Conservation (phyloP, 2,888 invertebrate genomes). For the Gisinianus flammeolus region DNA sequence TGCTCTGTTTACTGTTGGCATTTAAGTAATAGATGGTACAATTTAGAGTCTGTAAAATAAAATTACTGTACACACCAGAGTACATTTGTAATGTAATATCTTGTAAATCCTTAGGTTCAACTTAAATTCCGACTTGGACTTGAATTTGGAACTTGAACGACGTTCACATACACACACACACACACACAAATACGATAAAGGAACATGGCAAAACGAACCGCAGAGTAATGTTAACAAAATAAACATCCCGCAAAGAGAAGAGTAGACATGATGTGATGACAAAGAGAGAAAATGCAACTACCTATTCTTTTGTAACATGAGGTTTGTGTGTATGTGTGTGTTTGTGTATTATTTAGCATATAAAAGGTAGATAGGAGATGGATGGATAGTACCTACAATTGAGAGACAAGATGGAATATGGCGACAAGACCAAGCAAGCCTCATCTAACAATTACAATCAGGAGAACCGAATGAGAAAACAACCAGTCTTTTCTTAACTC, state of each 20-base stretch:
- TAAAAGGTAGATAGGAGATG: not conserved
- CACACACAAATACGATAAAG: too few relatives aligned
- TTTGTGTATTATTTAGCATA: not conserved
- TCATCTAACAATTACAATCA: slow-evolving; percentile 22
- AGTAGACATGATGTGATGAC: slow-evolving; percentile 9
- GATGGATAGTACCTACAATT: not conserved
- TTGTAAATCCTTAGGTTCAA: too few relatives aligned
- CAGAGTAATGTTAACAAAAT: slow-evolving; percentile 19
- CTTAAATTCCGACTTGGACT: too few relatives aligned
- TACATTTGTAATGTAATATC: too few relatives aligned
- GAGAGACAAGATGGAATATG: not conserved
- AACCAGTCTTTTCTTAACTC: not conserved
- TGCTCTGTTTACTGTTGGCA: too few relatives aligned
- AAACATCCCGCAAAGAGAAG: not conserved
- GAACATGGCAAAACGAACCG: too few relatives aligned
- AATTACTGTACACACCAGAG: too few relatives aligned
- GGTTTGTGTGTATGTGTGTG: not conserved
- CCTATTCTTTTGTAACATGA: not conserved
- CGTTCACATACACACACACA: too few relatives aligned
- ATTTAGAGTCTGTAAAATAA: too few relatives aligned
- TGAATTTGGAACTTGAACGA: too few relatives aligned
- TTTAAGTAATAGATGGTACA: too few relatives aligned
- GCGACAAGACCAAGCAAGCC: slow-evolving; percentile 1
- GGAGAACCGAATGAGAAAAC: not conserved
- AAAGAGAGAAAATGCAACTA: slow-evolving; percentile 16